phyloP scores from a whole-genome alignment of 2,113 vertebrate genomes.

The Limanda limanda region DNA sequence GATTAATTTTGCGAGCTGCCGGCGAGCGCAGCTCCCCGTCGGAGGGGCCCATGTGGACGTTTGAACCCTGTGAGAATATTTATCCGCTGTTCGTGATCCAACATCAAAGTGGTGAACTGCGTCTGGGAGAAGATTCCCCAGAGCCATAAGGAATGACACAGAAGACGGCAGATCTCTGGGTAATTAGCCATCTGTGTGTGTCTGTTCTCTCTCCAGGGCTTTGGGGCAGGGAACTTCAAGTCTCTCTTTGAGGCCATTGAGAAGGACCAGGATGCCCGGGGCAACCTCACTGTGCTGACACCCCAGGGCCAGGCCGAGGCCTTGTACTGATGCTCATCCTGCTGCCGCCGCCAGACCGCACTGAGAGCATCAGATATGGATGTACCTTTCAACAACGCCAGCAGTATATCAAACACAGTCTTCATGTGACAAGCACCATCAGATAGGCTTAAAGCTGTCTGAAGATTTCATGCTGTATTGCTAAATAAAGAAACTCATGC shows the following conservation, averaged over 20 bases:
- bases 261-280: conserved; percentile 86
- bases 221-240: conserved; percentile 89
- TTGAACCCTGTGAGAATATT: conserved; percentile 52
- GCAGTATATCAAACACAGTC: conserved; percentile 18
- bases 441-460: conserved; percentile 31
- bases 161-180: conserved; percentile 59
- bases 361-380: conserved; percentile 16
- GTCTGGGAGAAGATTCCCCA: conserved; percentile 45
- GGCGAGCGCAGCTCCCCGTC: conserved; percentile 6
- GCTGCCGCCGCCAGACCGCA: conserved; percentile 27
- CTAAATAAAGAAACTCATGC: conserved; percentile 51
- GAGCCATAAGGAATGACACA: conserved; percentile 55
- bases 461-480: conserved; percentile 10
- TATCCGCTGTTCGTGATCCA: conserved; percentile 37
- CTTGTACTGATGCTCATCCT: conserved; percentile 70
- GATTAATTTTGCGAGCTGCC: conserved; percentile 46
- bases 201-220: conserved; percentile 80
- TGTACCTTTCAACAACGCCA: conserved; percentile 6
- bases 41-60: conserved; percentile 29
- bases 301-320: conserved; percentile 63
- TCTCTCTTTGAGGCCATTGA: conserved; percentile 89
- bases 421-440: conserved; percentile 17
- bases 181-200: conserved; percentile 65
- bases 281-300: conserved; percentile 83
- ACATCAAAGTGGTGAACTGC: conserved; percentile 61